These are phyloP conservation scores for Xyliphius kryptos DNA, from an alignment of 2,113 vertebrate species.

Conservation along the genomic window DNA sequence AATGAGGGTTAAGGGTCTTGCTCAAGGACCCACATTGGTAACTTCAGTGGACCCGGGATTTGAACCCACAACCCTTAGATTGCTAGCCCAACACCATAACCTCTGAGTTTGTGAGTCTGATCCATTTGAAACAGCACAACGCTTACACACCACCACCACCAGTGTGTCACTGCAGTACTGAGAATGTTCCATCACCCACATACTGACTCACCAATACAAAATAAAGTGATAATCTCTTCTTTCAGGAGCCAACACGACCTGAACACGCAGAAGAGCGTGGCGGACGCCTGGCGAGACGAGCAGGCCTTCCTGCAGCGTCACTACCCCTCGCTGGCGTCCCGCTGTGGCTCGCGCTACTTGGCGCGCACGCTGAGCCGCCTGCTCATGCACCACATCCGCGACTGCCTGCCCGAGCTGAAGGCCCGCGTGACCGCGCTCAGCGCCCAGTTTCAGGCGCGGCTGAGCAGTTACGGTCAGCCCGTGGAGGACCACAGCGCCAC, in stretches of 20 bases:
- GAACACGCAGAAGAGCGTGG: conserved; percentile 66
- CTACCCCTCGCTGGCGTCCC: conserved; percentile 68
- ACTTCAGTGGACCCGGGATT: no score
- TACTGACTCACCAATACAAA: no score
- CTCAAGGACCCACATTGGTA: no score
- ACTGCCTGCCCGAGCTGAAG: conserved; percentile 95
- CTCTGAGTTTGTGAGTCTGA: no score
- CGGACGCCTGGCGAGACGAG: conserved; percentile 60
- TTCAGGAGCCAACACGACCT: conserved; percentile 73
- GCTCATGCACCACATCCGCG: conserved; percentile 97
- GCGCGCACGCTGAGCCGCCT: conserved; percentile 71
- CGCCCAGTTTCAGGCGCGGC: conserved; percentile 90
- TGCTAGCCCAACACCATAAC: no score
- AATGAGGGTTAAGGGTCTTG: no score
- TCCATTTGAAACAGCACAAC: background rate
- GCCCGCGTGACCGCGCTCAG: conserved; percentile 93
- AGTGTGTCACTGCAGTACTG: no score
- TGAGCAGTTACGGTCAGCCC: conserved; percentile 91
- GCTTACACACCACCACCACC: no score
- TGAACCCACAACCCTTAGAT: no score
- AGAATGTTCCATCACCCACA: no score
- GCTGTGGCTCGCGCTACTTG: conserved; percentile 63
- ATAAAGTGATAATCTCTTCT: no score
- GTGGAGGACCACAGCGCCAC: conserved; percentile 93
- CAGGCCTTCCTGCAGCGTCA: conserved; percentile 70